These are phyloP conservation scores for Poecilus cupreus DNA, from an alignment of 2,888 invertebrate species.

Conservation along the genomic window DNA sequence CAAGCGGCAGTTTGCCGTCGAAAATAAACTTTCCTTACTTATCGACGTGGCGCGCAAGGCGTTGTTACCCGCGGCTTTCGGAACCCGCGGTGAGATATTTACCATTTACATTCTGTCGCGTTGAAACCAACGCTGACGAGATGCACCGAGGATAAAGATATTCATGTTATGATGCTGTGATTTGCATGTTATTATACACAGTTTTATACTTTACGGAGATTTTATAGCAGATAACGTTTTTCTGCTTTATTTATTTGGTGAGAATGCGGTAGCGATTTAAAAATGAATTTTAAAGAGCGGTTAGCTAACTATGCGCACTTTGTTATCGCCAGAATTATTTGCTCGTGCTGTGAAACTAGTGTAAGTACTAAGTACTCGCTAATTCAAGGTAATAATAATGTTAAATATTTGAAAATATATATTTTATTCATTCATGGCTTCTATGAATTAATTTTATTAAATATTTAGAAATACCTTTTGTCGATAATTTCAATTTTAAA, in stretches of 20 bases:
- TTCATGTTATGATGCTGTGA: slow-evolving; percentile 30
- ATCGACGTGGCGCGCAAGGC: neutral
- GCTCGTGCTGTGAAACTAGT: too few relatives aligned
- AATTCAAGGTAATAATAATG: too few relatives aligned
- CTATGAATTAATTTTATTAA: too few relatives aligned
- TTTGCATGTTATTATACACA: slow-evolving; percentile 38
- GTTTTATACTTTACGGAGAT: slow-evolving; percentile 34
- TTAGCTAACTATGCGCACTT: neutral
- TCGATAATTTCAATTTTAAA: too few relatives aligned
- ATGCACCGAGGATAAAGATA: neutral
- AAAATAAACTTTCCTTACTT: neutral
- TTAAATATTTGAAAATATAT: too few relatives aligned
- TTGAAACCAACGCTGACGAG: neutral
- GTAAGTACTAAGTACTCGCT: too few relatives aligned
- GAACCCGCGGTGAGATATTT: slow-evolving; percentile 22
- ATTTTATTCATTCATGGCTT: too few relatives aligned
- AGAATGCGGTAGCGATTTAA: slow-evolving; percentile 14
- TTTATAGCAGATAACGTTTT: slow-evolving; percentile 19
- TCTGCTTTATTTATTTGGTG: slow-evolving; percentile 32
- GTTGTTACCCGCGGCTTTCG: slow-evolving; percentile 21
- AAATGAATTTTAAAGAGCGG: slow-evolving; percentile 12
- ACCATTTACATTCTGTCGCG: slow-evolving; percentile 36
- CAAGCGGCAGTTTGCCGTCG: neutral
- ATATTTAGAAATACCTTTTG: too few relatives aligned
- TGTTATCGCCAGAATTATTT: neutral